Conservation (phyloP, 1,140 invertebrate species). For the Bombus sibiricus region DNA sequence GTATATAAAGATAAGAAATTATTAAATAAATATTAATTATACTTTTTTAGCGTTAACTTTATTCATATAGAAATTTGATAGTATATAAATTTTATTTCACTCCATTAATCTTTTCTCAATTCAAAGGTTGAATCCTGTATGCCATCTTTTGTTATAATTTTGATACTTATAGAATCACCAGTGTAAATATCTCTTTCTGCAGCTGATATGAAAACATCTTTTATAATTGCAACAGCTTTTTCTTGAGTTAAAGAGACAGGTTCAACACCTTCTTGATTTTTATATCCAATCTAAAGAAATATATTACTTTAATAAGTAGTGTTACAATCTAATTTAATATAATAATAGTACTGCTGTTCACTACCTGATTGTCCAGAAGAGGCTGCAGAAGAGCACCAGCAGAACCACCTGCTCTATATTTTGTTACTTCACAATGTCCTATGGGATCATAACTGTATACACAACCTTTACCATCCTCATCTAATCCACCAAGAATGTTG, state of each 20-base stretch:
- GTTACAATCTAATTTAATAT: not conserved
- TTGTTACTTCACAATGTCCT: conserved; percentile 93
- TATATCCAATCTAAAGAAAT: conserved; percentile 88
- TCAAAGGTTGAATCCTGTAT: conserved; percentile 88
- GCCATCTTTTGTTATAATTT: conserved; percentile 95
- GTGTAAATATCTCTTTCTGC: conserved; percentile 98
- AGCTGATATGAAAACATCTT: conserved; percentile 98
- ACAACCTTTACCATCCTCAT: conserved; percentile 94
- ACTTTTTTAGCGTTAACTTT: conserved; percentile 45
- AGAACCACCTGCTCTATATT: conserved; percentile 93
- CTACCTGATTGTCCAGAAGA: conserved; percentile 92
- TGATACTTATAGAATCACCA: conserved; percentile 95
- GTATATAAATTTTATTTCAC: conserved; percentile 25
- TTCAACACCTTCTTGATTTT: conserved; percentile 90
- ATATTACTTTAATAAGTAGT: conserved; percentile 14
- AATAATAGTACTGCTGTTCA: not conserved
- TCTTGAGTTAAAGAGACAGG: conserved; percentile 87
- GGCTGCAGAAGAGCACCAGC: conserved; percentile 91
- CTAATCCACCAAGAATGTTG: conserved; percentile 96
- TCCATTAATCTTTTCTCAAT: conserved; percentile 90
- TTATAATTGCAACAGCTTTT: conserved; percentile 92
- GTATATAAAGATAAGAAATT: conserved; percentile 43
- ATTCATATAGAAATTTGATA: conserved; percentile 36
- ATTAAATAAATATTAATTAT: conserved; percentile 47
- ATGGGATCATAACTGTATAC: conserved; percentile 99